Conservation (phyloP, 2,113 vertebrate genomes). For the Nyctereutes procyonoides region DNA sequence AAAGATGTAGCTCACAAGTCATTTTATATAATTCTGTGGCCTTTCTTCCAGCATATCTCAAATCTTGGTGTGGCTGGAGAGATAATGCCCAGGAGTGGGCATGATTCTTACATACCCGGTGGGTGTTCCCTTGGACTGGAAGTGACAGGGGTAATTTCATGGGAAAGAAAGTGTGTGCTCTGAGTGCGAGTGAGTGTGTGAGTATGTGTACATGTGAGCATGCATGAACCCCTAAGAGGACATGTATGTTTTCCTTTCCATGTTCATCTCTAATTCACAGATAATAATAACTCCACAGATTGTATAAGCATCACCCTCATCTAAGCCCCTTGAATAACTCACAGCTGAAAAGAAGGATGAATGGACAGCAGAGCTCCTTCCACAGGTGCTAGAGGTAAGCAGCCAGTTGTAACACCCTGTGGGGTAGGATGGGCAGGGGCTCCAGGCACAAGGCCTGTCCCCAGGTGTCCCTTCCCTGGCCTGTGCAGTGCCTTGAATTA, state of each 20-base stretch:
- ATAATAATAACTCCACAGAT: conserved; percentile 17
- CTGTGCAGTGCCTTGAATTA: neutral
- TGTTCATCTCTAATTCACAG: conserved; percentile 51
- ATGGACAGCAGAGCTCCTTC: neutral
- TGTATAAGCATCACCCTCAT: neutral
- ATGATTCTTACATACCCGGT: neutral
- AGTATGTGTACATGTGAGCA: conserved; percentile 15
- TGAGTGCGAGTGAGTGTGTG: neutral
- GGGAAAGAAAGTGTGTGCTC: neutral
- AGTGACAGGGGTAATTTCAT: conserved; percentile 75
- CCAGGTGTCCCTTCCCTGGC: neutral
- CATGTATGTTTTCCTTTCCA: conserved; percentile 64
- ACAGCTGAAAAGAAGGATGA: fast-evolving
- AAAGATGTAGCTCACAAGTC: neutral
- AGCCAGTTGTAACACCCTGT: neutral
- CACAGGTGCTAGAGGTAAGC: neutral
- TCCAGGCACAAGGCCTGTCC: neutral
- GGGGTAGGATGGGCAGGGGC: neutral
- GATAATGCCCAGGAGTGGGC: conserved; percentile 44
- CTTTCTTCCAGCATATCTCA: conserved; percentile 57
- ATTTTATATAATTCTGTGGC: neutral
- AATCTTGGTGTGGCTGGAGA: conserved; percentile 57
- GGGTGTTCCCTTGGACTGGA: neutral
- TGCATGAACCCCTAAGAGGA: conserved; percentile 25
- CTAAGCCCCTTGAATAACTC: conserved; percentile 11